Base-by-base conservation (phyloP, 2,797 vertebrate species). In the Aphelocoma californica region DNA sequence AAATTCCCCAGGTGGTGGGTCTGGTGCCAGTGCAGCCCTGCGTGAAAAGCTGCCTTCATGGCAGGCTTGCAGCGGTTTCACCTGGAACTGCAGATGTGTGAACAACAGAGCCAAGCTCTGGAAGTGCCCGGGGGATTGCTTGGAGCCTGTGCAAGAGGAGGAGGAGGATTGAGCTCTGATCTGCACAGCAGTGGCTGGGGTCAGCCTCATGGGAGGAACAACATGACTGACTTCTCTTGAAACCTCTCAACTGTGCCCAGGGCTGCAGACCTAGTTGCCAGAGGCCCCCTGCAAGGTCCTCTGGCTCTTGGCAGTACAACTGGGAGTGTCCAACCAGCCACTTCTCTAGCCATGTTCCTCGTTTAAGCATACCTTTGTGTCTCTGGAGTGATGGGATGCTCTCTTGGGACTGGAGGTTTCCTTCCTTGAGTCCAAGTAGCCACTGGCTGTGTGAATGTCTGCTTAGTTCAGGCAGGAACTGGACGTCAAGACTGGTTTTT, bases 71-170 rank as follows among this genome's bases (percentile, higher is more conserved):
- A 83, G 45, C 3, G 3, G 54, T 90, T 86, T 95, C 90, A 80
- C 88, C 87, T 92, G 95, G 82, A 95, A 24, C 75, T 88, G 87
- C 92, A 95, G 92, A 92, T 92, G 86, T 92, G 88, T 73, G 90
- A 84, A 65, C 50, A 65, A 21, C 45, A 7, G 75, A 81, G 92
- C 75, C 83, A 64, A 56, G 81, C 92, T 94, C 94, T 96, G 61
- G 71, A 44, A 74, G 82, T 29, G 7, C 58, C 28, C 2, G 0
- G 60, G 65, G 62, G 64, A 50, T 53, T 60, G 50, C 62, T 92
- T 4, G 3, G 21, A 67, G 57, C 36, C 23, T 3, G 0, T 15
- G 10, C 28, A 77, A 6, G 48, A 78, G 56, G 23, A 74, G 42
- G 48, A 42, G 57, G 70, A 74, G 42, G 48, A 38, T 23, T 72